Evolutionary conservation across 2,113 vertebrate genomes (phyloP).

Genomic region (Gallinago media): DNA sequence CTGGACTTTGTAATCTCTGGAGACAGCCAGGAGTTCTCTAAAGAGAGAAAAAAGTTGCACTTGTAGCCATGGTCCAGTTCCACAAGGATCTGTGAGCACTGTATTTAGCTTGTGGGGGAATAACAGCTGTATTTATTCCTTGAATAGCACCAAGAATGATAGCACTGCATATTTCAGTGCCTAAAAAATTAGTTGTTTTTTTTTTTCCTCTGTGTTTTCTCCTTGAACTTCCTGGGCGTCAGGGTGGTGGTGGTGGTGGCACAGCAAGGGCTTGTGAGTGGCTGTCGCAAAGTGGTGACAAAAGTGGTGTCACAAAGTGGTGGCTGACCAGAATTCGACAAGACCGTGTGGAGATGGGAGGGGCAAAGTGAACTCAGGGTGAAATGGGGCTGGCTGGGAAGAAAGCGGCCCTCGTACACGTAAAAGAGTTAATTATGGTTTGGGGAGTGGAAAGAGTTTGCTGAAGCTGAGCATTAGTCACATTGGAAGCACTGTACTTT

Average conservation of each 20-base stretch:
- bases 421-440: neutral
- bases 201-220: neutral
- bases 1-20: neutral
- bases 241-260: accelerated
- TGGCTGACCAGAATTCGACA: no score
- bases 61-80: neutral
- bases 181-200: neutral
- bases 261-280: neutral
- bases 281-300: no score
- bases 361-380: neutral
- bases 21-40: neutral
- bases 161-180: neutral
- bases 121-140: neutral
- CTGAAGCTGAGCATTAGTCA: neutral
- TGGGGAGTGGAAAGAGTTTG: neutral
- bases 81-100: neutral
- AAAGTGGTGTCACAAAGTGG: no score
- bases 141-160: neutral
- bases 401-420: neutral
- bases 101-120: neutral
- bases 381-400: neutral
- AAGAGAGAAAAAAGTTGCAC: neutral
- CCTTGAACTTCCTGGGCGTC: accelerated
- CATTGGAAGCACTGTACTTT: neutral
- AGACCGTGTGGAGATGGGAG: neutral